A percentile compares a stretch with the other conserved stretches of the same genome.
These are phyloP conservation scores for Napeogenes sylphis DNA, from an alignment of 2,888 invertebrate species.

Conservation along the genomic window DNA sequence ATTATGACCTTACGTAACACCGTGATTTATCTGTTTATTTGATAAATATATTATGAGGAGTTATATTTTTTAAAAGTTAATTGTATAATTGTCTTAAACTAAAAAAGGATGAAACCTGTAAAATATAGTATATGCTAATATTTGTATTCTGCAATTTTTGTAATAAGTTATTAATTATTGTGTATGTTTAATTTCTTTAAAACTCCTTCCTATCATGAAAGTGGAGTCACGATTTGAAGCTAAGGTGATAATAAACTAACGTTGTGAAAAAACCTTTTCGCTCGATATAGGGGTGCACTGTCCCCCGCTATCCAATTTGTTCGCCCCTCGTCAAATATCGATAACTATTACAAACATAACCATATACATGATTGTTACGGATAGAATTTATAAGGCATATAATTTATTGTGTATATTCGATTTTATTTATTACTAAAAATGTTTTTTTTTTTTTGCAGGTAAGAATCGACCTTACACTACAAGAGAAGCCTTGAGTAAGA, in stretches of 20 bases:
- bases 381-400: background rate
- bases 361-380: background rate
- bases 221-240: too few species aligned
- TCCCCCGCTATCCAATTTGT: constrained; percentile 23
- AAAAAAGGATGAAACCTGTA: too few species aligned
- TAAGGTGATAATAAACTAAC: too few species aligned
- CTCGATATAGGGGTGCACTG: too few species aligned
- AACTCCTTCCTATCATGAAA: too few species aligned
- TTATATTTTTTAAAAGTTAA: background rate
- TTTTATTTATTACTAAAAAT: constrained; percentile 1
- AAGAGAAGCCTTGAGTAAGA: too few species aligned
- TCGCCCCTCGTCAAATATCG: constrained; percentile 19
- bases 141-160: too few species aligned
- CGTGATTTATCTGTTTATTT: background rate
- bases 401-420: background rate
- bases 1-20: constrained; percentile 18
- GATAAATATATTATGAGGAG: background rate
- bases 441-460: constrained; percentile 28
- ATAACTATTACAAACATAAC: constrained; percentile 4
- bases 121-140: too few species aligned
- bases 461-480: constrained; percentile 8
- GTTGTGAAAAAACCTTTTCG: too few species aligned
- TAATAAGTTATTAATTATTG: too few species aligned
- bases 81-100: too few species aligned
- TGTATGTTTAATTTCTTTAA: too few species aligned